phyloP scores from a whole-genome alignment of 2,113 vertebrate genomes.

The Neomonachus schauinslandi region DNA sequence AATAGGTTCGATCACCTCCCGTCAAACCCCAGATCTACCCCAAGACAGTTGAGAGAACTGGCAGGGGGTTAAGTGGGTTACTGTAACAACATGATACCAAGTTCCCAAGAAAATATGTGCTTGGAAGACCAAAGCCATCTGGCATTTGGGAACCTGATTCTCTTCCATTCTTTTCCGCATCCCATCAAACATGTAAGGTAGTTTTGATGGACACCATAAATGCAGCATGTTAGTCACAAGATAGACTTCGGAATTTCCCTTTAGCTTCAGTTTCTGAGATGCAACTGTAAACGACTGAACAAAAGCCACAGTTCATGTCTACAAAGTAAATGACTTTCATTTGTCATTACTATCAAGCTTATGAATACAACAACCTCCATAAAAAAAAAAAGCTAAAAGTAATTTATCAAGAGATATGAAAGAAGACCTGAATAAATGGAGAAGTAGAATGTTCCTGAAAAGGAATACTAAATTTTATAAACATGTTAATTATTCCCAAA shows the following conservation, averaged over 20 bases:
- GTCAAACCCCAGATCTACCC: not conserved
- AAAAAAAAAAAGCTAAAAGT: not conserved
- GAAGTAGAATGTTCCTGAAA: not conserved
- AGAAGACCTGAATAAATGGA: not conserved
- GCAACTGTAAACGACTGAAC: not conserved
- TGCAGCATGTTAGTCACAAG: not conserved
- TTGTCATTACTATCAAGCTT: not conserved
- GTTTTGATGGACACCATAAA: not conserved
- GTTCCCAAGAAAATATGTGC: not conserved
- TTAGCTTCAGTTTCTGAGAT: not conserved
- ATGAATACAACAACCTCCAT: not conserved
- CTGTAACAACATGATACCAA: not conserved
- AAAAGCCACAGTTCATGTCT: not conserved
- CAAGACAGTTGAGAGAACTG: not conserved
- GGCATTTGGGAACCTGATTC: not conserved
- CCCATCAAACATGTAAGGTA: not conserved
- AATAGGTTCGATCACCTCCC: not conserved
- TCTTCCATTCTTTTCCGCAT: not conserved
- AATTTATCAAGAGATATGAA: not conserved
- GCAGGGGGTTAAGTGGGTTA: not conserved
- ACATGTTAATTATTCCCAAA: not conserved
- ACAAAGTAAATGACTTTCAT: not conserved
- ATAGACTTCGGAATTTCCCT: not conserved
- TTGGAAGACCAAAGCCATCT: not conserved
- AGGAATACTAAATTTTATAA: not conserved